Percentiles rank a stretch among this genome's conserved stretches.
Evolutionary conservation across 1,140 invertebrate genomes (phyloP).

Genomic region (Hylaeus volcanicus): DNA sequence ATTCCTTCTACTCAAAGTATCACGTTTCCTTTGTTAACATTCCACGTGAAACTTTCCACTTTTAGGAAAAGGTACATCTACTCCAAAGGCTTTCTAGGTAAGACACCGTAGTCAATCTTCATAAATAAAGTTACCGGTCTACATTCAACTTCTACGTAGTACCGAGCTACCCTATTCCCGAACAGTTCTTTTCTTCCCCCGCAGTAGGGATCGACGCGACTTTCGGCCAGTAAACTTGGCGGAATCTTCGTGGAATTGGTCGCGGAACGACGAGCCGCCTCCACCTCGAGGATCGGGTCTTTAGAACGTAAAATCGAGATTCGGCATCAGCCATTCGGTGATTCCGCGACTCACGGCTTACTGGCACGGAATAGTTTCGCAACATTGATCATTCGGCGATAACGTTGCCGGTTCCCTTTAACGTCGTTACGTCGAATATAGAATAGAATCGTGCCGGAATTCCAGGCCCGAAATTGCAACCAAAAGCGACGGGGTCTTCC

Average conservation of each 20-base stretch:
- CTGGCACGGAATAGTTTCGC: slow-evolving; percentile 62
- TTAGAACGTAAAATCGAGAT: slow-evolving; percentile 31
- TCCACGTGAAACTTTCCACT: no score
- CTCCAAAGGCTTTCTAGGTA: no score
- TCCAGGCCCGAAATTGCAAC: slow-evolving; percentile 66
- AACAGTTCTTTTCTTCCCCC: no score
- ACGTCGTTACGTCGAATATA: slow-evolving; percentile 62
- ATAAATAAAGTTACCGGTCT: no score
- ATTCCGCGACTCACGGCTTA: slow-evolving; percentile 37
- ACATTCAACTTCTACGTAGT: no score
- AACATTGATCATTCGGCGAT: slow-evolving; percentile 66
- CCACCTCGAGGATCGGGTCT: neutral
- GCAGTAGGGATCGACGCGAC: no score
- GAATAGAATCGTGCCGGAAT: slow-evolving; percentile 66
- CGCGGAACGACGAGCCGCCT: no score
- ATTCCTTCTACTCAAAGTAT: no score
- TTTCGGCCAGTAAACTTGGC: neutral
- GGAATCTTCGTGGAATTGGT: neutral
- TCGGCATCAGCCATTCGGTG: slow-evolving; percentile 44
- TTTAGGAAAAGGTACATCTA: no score
- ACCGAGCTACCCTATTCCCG: no score
- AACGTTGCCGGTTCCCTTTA: slow-evolving; percentile 12
- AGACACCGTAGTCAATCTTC: no score
- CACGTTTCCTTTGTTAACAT: no score
- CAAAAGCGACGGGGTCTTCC: slow-evolving; percentile 31